phyloP scores from a whole-genome alignment of 2,113 vertebrate genomes.

The Lasiurus borealis region DNA sequence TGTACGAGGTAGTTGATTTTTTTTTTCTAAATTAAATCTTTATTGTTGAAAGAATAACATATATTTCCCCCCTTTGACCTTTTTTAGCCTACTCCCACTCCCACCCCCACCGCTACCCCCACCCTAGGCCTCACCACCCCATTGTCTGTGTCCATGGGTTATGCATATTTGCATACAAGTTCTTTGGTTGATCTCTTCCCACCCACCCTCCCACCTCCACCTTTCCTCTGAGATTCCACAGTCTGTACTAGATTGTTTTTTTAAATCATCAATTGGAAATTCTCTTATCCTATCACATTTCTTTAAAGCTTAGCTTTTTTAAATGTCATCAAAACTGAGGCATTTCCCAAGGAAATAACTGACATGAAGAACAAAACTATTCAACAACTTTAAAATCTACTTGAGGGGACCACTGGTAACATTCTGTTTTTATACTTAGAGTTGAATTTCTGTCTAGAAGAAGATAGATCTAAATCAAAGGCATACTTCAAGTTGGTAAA shows the following conservation, averaged over 20 bases:
- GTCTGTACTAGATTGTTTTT: background rate
- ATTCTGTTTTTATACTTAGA: background rate
- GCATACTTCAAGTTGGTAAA: background rate
- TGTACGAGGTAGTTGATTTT: background rate
- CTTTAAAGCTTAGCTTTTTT: background rate
- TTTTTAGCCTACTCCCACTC: no score
- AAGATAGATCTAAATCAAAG: background rate
- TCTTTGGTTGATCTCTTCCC: no score
- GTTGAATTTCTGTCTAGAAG: background rate
- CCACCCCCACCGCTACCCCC: no score
- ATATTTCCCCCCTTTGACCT: no score
- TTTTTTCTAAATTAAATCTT: no score
- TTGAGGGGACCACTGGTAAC: background rate
- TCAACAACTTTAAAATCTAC: background rate
- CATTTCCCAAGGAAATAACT: background rate
- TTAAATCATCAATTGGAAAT: background rate
- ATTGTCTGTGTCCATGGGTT: no score
- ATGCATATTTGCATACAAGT: no score
- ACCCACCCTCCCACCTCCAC: no score
- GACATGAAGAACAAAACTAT: background rate
- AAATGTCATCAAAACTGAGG: background rate
- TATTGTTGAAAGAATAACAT: no score
- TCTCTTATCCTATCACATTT: conserved; percentile 21
- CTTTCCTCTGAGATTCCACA: no score
- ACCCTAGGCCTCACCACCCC: no score